Conservation (phyloP, 2,797 vertebrate species). For the Salarias fasciatus region DNA sequence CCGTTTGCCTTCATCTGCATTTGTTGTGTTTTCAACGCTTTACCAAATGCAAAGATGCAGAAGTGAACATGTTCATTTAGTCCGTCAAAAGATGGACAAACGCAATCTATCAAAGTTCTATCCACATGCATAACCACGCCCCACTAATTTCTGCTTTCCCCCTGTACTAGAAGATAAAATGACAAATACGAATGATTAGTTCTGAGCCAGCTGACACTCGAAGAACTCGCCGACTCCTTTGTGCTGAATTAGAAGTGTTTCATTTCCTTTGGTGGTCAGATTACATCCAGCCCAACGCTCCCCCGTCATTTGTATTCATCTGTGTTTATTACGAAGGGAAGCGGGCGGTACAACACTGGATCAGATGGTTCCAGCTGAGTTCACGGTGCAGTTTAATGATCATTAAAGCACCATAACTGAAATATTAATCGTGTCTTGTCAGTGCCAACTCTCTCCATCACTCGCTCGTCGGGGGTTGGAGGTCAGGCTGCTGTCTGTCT, state of each 20-base stretch:
- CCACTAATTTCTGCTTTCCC: no score
- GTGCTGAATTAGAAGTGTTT: neutral
- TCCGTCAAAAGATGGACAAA: no score
- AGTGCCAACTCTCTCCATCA: constrained; percentile 58
- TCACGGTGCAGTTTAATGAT: constrained; percentile 55
- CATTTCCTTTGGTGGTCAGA: neutral
- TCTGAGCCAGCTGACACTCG: no score
- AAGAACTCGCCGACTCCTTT: no score
- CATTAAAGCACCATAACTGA: constrained; percentile 59
- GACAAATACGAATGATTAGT: no score
- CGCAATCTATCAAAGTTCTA: no score
- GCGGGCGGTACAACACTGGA: constrained; percentile 19
- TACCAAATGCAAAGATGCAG: no score
- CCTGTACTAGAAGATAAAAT: no score
- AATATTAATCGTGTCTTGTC: constrained; percentile 65
- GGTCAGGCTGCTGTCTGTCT: constrained; percentile 62
- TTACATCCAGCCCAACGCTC: neutral
- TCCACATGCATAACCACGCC: no score
- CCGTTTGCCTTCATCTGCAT: no score
- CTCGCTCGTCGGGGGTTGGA: constrained; percentile 57
- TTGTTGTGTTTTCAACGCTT: no score
- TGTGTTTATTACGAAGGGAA: constrained; percentile 33
- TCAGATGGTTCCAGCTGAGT: constrained; percentile 36
- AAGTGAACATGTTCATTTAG: no score
- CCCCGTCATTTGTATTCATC: neutral